Evolutionary conservation across 2,888 invertebrate genomes (phyloP).

Genomic region (Erebia aethiops): DNA sequence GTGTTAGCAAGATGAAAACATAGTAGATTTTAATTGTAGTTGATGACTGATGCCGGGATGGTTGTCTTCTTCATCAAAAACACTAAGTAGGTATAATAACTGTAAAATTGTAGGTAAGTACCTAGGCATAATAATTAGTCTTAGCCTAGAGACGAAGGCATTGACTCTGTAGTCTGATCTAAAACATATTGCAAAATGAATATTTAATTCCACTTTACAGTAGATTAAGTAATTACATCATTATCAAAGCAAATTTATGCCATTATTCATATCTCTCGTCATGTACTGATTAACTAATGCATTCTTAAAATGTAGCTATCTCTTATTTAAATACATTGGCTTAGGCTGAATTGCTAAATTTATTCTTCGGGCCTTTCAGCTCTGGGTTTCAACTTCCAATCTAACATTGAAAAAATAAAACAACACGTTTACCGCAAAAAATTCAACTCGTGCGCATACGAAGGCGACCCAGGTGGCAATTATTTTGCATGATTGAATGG

Average conservation of each 20-base stretch:
- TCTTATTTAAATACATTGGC: constrained; percentile 20
- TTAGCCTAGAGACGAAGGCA: neutral
- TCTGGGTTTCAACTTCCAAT: constrained; percentile 45
- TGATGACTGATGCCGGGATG: too few species aligned
- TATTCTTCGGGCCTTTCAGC: constrained; percentile 26
- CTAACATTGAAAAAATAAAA: constrained; percentile 51
- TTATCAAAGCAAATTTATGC: constrained; percentile 25
- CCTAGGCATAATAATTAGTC: neutral
- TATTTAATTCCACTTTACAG: constrained; percentile 27
- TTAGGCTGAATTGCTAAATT: constrained; percentile 16
- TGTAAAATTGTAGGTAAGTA: too few species aligned
- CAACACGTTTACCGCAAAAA: constrained; percentile 63
- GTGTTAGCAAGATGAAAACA: too few species aligned
- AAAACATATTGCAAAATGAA: constrained; percentile 25
- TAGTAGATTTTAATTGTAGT: too few species aligned
- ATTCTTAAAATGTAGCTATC: constrained; percentile 25
- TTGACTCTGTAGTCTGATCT: neutral
- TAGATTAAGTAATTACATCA: constrained; percentile 30
- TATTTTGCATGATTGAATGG: constrained; percentile 43
- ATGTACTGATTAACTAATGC: constrained; percentile 37
- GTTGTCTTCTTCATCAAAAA: too few species aligned
- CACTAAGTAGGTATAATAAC: too few species aligned
- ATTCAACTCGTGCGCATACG: constrained; percentile 74
- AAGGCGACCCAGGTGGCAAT: constrained; percentile 76
- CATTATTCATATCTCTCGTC: constrained; percentile 33